These are phyloP conservation scores for Drosophila orena DNA, from an alignment of 1,140 invertebrate species.

Conservation along the genomic window DNA sequence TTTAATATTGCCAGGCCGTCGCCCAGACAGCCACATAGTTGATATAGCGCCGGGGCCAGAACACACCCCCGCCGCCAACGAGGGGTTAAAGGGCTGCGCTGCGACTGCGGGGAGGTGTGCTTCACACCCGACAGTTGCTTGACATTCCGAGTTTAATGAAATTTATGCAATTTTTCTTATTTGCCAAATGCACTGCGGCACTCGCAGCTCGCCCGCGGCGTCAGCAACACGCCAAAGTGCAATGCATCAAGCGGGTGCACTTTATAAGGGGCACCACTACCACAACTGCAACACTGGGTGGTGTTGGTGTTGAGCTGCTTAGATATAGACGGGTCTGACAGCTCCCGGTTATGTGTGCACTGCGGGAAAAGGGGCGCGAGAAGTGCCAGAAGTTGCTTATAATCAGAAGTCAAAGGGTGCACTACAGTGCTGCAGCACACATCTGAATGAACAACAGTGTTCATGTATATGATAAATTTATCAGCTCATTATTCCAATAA, in stretches of 20 bases:
- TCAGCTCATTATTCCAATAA: too few relatives aligned
- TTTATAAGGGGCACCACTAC: not conserved
- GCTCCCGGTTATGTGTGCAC: slow-evolving; percentile 3
- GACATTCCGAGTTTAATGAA: slow-evolving; percentile 83
- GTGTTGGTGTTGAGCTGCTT: slow-evolving; percentile 35
- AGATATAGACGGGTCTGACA: slow-evolving; percentile 65
- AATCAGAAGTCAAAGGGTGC: too few relatives aligned
- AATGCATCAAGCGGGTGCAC: slow-evolving; percentile 73
- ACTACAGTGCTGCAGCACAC: too few relatives aligned
- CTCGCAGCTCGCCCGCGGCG: slow-evolving; percentile 49
- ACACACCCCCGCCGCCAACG: slow-evolving; percentile 25
- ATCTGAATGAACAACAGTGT: too few relatives aligned
- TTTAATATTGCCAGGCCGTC: slow-evolving; percentile 74
- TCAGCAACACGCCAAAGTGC: slow-evolving; percentile 72
- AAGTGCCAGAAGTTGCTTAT: not conserved
- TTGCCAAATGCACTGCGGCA: slow-evolving; percentile 80
- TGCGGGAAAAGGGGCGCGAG: not conserved
- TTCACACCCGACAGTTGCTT: slow-evolving; percentile 66
- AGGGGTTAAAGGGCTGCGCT: not conserved
- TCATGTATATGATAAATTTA: too few relatives aligned
- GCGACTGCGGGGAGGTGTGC: slow-evolving; percentile 17
- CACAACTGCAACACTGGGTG: slow-evolving; percentile 3
- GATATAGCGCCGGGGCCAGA: not conserved
- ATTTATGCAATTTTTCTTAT: slow-evolving; percentile 84
- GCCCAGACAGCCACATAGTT: slow-evolving; percentile 50